Percentiles rank a stretch among this genome's conserved stretches.
phyloP scores from a whole-genome alignment of 2,113 vertebrate species.

The Tonatia bakeri region DNA sequence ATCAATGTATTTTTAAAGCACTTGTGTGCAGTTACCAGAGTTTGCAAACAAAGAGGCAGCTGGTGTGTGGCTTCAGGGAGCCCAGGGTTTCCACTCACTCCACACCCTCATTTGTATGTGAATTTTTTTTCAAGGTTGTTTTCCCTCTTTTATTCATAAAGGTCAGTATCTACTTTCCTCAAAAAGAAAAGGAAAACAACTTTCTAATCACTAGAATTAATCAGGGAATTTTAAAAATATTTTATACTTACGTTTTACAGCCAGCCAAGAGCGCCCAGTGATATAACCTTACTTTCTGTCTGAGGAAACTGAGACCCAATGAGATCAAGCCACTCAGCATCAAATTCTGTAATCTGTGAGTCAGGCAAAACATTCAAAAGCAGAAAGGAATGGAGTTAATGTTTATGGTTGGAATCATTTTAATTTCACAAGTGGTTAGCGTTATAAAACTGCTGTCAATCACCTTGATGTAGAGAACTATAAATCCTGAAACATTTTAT shows the following conservation, averaged over 20 bases:
- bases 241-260: not conserved
- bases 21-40: not conserved
- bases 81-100: not conserved
- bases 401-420: conserved; percentile 32
- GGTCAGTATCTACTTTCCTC: not conserved
- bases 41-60: not conserved
- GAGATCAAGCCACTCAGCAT: not conserved
- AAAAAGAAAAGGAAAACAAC: not conserved
- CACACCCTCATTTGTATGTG: not conserved
- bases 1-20: conserved; percentile 19
- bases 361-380: not conserved
- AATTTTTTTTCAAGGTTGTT: not conserved
- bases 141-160: conserved; percentile 21
- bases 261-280: not conserved
- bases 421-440: not conserved
- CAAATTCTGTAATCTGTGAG: not conserved
- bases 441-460: not conserved
- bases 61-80: not conserved
- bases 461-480: not conserved
- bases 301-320: not conserved
- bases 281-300: not conserved
- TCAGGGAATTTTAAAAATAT: not conserved
- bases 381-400: not conserved
- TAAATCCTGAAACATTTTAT: conserved; percentile 1
- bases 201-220: not conserved